phyloP scores from a whole-genome alignment of 2,888 invertebrate genomes.

The Chirona hameri region DNA sequence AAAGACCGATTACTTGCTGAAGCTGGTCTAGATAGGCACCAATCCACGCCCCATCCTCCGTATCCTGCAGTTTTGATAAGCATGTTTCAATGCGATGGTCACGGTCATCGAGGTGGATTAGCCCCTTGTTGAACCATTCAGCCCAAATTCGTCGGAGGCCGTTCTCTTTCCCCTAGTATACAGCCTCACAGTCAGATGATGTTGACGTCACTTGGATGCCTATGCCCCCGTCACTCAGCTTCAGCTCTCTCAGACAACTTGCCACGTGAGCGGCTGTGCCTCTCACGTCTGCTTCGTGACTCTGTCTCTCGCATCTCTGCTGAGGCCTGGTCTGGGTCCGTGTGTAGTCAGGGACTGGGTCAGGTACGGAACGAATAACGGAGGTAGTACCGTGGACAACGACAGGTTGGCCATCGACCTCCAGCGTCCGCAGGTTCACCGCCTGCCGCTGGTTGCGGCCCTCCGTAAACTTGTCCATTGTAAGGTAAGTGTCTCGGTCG shows the following conservation, averaged over 20 bases:
- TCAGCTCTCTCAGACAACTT: background rate
- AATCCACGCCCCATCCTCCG: background rate
- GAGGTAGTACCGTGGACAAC: background rate
- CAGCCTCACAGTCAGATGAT: background rate
- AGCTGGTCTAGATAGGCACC: background rate
- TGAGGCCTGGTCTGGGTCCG: no score
- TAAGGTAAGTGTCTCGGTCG: background rate
- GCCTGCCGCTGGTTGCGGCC: background rate
- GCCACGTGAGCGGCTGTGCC: background rate
- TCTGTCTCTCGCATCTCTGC: background rate
- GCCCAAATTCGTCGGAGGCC: background rate
- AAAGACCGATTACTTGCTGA: background rate
- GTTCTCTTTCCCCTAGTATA: background rate
- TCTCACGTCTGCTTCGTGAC: background rate
- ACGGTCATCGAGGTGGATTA: background rate
- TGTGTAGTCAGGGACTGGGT: background rate
- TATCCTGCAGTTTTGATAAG: background rate
- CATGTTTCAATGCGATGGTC: background rate
- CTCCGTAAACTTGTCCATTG: background rate
- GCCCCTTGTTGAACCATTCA: background rate
- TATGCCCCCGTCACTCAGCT: background rate
- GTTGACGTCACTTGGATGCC: background rate
- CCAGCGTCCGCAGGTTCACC: background rate
- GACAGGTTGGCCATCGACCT: background rate
- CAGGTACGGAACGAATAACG: background rate